Evolutionary conservation across 1,140 invertebrate genomes (phyloP).

Genomic region (Episyrphus balteatus): DNA sequence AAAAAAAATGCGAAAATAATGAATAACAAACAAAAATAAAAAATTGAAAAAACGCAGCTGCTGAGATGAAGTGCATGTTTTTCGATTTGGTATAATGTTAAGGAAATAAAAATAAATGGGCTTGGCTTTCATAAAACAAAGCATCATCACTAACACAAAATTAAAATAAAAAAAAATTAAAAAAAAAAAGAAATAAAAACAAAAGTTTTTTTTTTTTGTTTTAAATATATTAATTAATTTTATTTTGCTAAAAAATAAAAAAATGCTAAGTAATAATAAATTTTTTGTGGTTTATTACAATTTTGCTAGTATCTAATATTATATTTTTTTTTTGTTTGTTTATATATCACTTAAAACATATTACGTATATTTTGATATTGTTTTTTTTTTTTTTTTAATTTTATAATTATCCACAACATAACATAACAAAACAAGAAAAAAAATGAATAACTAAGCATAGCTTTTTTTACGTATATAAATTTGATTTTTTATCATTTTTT

Average conservation of each 20-base stretch:
- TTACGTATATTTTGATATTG: constrained; percentile 25
- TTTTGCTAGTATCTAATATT: constrained; percentile 37
- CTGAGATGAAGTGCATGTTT: neutral
- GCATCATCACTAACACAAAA: neutral
- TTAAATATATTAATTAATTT: neutral
- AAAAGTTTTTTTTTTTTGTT: neutral
- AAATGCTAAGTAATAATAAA: too few species aligned
- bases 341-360: constrained; percentile 37
- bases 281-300: constrained; percentile 19
- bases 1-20: too few species aligned
- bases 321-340: constrained; percentile 27
- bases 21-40: neutral
- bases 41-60: neutral
- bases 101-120: neutral
- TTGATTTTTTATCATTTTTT: too few species aligned
- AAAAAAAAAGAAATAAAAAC: neutral
- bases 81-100: neutral
- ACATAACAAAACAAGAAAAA: constrained; percentile 12
- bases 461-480: too few species aligned
- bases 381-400: constrained; percentile 14
- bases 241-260: too few species aligned
- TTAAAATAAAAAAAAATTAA: neutral
- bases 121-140: neutral
- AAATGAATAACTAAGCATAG: too few species aligned
- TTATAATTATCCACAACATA: constrained; percentile 28